phyloP scores from a whole-genome alignment of 2,113 vertebrate genomes.

The Montifringilla adamsi region DNA sequence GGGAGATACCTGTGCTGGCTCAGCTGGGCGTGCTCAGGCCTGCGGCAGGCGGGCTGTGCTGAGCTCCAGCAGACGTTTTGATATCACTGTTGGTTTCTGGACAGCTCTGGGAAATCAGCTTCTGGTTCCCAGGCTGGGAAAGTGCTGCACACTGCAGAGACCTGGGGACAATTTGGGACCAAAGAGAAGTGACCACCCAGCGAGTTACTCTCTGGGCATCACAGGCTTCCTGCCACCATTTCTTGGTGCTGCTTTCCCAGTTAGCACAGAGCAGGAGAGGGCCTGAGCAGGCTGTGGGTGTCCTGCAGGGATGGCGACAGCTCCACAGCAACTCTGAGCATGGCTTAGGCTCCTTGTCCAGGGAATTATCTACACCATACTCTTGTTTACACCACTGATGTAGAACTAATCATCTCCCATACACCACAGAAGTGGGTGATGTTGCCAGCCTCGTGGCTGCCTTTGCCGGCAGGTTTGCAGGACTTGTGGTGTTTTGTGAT shows the following conservation, averaged over 20 bases:
- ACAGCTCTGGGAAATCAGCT: background rate
- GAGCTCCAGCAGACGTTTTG: background rate
- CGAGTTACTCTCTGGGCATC: background rate
- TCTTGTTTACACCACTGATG: background rate
- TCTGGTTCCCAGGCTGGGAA: background rate
- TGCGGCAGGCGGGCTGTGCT: background rate
- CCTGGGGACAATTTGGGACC: background rate
- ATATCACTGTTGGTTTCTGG: background rate
- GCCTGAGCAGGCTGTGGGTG: background rate
- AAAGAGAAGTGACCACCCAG: background rate
- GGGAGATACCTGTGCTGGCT: background rate
- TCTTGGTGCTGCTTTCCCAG: background rate
- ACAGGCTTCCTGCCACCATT: background rate
- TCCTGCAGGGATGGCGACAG: background rate
- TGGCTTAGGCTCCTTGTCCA: background rate
- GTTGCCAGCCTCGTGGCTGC: background rate
- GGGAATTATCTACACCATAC: background rate
- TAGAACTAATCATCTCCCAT: background rate
- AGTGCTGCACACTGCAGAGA: background rate
- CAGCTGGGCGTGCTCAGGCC: accelerated
- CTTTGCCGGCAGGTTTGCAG: background rate
- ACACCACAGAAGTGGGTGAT: background rate
- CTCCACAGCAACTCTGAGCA: background rate
- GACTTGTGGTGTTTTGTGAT: background rate
- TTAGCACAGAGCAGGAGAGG: background rate